Base-by-base conservation (phyloP, 2,113 vertebrate species). In the Neodontobutis hainanensis region DNA sequence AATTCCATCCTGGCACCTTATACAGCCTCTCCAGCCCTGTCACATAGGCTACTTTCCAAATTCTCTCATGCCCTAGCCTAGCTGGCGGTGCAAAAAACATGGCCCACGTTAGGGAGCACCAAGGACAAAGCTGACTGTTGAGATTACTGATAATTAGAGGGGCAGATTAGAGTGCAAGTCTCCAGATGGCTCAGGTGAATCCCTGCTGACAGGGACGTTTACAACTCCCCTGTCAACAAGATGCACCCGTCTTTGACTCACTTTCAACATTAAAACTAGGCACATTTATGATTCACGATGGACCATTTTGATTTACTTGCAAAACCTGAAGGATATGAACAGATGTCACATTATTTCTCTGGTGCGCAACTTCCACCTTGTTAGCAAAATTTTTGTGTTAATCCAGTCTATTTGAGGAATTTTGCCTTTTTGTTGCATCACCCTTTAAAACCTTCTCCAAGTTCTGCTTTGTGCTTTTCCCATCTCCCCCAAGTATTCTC, bases 151-250 rank as follows among this genome's bases (percentile, higher is more conserved):
- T 83, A 75, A 90, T 89, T 88, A 86, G 70, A 53, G 50, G 36
- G 65, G 19, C 69, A 85, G 89, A 90, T 90, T 89, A 90, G 67
- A 78, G 74, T 47, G 51, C 65, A 59, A 70, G 70, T 67, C 66
- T 85, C 85, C 89, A 90, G 85, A 89, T 90, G 89, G 89, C 61
- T n/a, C 5, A 83, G 79, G 85, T 85, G 84, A 84, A 87, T 79
- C 81, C 65, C 45, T 6, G 10, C 59, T 32, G 49, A 76, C 65
- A 64, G 48, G 45, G 77, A 60, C 61, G 44, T 73, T 63, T 60
- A 68, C 67, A 58, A 64, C 56, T 70, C 51, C 1, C 42, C 35
- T 47, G 68, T 68, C 34, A 59, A 55, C 14, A 14, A 53, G 8
- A 45, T 4, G 10, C 38, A 34, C 19, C 19, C 3, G 19, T 27